phyloP scores from a whole-genome alignment of 1,140 invertebrate genomes.

The Ostrea denselamellosa region DNA sequence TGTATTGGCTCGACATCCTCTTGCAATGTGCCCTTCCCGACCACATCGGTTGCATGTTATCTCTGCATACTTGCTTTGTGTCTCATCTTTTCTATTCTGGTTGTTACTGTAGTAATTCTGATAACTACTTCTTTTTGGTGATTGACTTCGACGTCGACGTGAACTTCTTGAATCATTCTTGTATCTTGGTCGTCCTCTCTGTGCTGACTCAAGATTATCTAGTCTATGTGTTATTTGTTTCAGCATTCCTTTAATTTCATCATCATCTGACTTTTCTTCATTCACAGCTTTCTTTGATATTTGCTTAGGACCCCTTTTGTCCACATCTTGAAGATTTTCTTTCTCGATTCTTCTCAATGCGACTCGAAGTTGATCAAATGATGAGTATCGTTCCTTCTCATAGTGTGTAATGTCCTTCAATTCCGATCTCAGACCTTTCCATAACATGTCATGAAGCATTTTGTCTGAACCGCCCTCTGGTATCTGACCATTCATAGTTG shows the following conservation, averaged over 20 bases:
- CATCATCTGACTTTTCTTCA: background rate
- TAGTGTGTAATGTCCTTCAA: constrained; percentile 47
- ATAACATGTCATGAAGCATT: constrained; percentile 46
- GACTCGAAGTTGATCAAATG: constrained; percentile 33
- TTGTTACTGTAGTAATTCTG: background rate
- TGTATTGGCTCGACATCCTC: constrained; percentile 29
- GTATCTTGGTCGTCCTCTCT: background rate
- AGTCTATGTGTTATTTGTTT: background rate
- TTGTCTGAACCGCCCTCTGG: background rate
- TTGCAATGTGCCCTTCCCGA: constrained; percentile 40
- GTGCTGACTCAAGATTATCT: constrained; percentile 9
- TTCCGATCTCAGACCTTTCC: constrained; percentile 25
- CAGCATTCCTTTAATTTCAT: constrained; percentile 5
- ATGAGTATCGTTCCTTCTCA: constrained; percentile 21
- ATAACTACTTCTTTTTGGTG: background rate
- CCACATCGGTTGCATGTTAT: constrained; percentile 41
- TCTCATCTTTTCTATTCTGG: background rate
- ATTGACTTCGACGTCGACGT: background rate
- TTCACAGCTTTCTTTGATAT: constrained; percentile 13
- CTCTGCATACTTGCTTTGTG: background rate
- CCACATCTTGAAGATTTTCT: background rate
- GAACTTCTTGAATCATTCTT: background rate
- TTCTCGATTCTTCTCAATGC: constrained; percentile 44
- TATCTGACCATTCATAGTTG: background rate
- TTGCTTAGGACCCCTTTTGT: background rate